Evolutionary conservation across 2,888 invertebrate species (phyloP).

Genomic region (Mesochorus sp.): DNA sequence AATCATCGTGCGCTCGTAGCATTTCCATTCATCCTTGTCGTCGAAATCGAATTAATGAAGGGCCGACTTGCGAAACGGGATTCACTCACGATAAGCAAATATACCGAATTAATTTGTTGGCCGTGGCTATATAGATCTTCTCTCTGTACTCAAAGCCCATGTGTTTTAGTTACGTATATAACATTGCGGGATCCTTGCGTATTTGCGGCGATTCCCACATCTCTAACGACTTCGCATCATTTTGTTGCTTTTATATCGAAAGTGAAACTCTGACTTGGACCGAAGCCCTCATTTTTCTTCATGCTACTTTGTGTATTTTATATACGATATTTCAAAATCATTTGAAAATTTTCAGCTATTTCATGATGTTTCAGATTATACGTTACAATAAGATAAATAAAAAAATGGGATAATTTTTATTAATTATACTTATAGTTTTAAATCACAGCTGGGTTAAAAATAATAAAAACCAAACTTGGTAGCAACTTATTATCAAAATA

Average conservation of each 20-base stretch:
- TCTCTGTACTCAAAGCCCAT: neutral
- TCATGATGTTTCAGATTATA: no score
- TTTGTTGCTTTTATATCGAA: neutral
- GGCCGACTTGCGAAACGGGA: conserved; percentile 63
- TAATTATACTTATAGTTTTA: no score
- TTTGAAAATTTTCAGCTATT: no score
- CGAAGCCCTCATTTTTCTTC: no score
- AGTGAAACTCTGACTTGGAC: neutral
- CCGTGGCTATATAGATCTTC: conserved; percentile 50
- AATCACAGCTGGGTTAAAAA: no score
- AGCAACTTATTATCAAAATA: no score
- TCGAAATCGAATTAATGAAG: conserved; percentile 67
- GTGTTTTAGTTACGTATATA: conserved; percentile 27
- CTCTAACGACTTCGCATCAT: conserved; percentile 10
- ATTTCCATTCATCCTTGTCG: conserved; percentile 53
- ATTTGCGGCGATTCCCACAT: conserved; percentile 43
- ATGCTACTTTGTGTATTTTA: no score
- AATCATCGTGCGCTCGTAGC: conserved; percentile 43
- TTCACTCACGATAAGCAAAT: conserved; percentile 65
- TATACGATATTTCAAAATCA: no score
- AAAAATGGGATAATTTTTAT: no score
- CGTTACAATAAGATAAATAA: no score
- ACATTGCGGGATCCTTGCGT: conserved; percentile 14
- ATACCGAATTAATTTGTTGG: conserved; percentile 65
- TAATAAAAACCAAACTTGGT: no score